phyloP scores from a whole-genome alignment of 2,888 invertebrate genomes.

The Hirtodrosophila alboralis region DNA sequence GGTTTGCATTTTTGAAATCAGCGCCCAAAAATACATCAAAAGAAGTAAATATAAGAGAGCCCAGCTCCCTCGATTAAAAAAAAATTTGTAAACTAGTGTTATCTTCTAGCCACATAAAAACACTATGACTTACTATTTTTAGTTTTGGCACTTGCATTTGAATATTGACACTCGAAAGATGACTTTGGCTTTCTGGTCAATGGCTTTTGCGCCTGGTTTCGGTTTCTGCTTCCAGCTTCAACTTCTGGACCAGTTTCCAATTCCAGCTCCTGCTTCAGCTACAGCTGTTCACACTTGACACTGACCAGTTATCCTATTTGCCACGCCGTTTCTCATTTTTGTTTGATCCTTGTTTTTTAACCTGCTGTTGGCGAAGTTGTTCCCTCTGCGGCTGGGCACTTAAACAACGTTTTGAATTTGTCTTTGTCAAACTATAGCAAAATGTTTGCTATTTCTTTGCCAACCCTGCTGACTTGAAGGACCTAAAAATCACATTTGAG shows the following conservation, averaged over 20 bases:
- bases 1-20: too few relatives aligned
- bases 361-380: background rate
- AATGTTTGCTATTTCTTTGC: conserved; percentile 25
- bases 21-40: too few relatives aligned
- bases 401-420: conserved; percentile 42
- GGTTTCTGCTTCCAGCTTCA: background rate
- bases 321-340: background rate
- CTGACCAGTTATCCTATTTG: conserved; percentile 16
- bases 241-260: background rate
- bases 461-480: conserved; percentile 5
- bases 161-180: conserved; percentile 32
- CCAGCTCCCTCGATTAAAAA: too few relatives aligned
- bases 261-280: background rate
- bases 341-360: background rate
- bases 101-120: too few relatives aligned
- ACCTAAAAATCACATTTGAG: conserved; percentile 1
- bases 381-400: conserved; percentile 22
- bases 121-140: too few relatives aligned
- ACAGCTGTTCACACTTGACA: conserved; percentile 29
- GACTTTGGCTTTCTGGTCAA: conserved; percentile 5
- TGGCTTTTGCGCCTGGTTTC: background rate
- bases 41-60: too few relatives aligned
- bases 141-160: too few relatives aligned
- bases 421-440: conserved; percentile 31
- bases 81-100: too few relatives aligned